Percentiles rank a stretch among this genome's conserved stretches.
Conservation (phyloP, 2,888 invertebrate genomes). For the Frankliniella fusca region DNA sequence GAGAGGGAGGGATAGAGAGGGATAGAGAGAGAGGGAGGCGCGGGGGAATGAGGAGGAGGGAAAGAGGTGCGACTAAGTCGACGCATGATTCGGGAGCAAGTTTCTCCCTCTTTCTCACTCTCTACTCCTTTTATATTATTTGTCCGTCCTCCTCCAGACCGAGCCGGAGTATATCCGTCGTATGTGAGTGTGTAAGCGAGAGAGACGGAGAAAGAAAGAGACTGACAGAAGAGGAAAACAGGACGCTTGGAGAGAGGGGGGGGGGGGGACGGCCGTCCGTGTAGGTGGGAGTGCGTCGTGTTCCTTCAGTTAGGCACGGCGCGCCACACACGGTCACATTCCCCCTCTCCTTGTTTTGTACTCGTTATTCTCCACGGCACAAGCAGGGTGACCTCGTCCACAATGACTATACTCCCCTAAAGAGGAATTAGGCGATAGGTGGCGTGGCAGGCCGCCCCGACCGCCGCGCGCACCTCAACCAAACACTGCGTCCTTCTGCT, state of each 20-base stretch:
- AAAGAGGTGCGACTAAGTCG: conserved; percentile 20
- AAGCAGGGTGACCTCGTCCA: too few species aligned
- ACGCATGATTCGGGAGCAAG: conserved; percentile 20
- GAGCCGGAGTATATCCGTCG: background rate
- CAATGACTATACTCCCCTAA: too few species aligned
- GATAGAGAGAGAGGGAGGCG: too few species aligned
- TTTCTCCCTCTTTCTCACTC: conserved; percentile 6
- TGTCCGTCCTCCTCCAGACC: conserved; percentile 7
- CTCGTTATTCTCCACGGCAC: too few species aligned
- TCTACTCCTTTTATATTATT: conserved; percentile 9
- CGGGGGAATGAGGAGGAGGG: background rate
- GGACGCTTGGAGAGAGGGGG: background rate
- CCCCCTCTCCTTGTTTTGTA: too few species aligned
- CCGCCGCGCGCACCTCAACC: too few species aligned
- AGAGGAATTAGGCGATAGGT: too few species aligned
- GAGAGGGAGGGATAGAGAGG: too few species aligned
- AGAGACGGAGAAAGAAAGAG: background rate
- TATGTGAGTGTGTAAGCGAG: background rate
- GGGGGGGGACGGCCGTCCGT: background rate
- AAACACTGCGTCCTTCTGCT: too few species aligned
- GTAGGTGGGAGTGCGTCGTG: background rate
- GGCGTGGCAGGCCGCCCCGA: too few species aligned
- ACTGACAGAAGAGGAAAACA: background rate
- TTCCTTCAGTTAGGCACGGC: background rate
- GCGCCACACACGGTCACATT: background rate